phyloP scores from a whole-genome alignment of 1,140 invertebrate species.

The Trissolcus basalis region DNA sequence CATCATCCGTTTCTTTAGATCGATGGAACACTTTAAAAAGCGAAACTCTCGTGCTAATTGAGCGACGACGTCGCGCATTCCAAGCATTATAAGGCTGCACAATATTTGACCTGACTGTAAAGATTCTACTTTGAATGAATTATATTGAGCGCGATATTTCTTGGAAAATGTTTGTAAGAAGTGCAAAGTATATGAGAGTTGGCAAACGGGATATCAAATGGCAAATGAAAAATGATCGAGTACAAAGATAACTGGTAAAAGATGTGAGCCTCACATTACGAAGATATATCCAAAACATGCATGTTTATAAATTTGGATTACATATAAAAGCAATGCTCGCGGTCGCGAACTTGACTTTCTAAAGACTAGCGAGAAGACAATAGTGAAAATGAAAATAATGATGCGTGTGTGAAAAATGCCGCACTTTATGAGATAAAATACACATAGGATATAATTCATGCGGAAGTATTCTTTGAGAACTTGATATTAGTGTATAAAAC shows the following conservation, averaged over 20 bases:
- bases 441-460: slow-evolving; percentile 30
- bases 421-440: slow-evolving; percentile 34
- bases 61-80: too few relatives aligned
- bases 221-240: slow-evolving; percentile 1
- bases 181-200: slow-evolving; percentile 7
- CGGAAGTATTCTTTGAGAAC: slow-evolving; percentile 28
- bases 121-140: slow-evolving; percentile 16
- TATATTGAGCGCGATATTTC: slow-evolving; percentile 26
- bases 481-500: too few relatives aligned
- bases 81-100: too few relatives aligned
- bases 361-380: slow-evolving; percentile 32
- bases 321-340: slow-evolving; percentile 29
- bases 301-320: slow-evolving; percentile 19
- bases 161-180: slow-evolving; percentile 11
- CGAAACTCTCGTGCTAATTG: too few relatives aligned
- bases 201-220: slow-evolving; percentile 8
- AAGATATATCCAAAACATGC: too few relatives aligned
- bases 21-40: too few relatives aligned
- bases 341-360: slow-evolving; percentile 28
- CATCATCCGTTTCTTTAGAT: too few relatives aligned
- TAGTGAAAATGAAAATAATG: slow-evolving; percentile 35
- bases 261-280: too few relatives aligned
- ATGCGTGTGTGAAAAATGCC: slow-evolving; percentile 40
- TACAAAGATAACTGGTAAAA: too few relatives aligned
- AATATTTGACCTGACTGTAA: not conserved